phyloP scores from a whole-genome alignment of 2,113 vertebrate genomes.

The Scalopus aquaticus region DNA sequence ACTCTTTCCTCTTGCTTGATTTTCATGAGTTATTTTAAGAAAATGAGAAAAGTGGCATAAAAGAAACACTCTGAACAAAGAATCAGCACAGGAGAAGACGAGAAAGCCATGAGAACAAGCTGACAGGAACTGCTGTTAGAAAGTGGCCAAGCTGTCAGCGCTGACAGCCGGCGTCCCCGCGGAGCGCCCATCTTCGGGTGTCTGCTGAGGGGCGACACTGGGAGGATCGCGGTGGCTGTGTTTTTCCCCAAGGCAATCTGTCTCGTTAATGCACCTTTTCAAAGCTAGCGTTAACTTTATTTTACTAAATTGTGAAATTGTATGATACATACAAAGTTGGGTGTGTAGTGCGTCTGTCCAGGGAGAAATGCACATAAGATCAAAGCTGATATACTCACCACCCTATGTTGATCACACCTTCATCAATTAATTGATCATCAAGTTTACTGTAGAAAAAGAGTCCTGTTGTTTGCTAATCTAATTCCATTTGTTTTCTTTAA shows the following conservation, averaged over 20 bases:
- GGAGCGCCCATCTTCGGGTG: background rate
- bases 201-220: background rate
- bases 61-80: slow-evolving; percentile 52
- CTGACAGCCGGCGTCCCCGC: slow-evolving; percentile 32
- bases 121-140: slow-evolving; percentile 64
- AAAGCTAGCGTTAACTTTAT: background rate
- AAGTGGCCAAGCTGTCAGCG: slow-evolving; percentile 55
- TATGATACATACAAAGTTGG: background rate
- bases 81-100: slow-evolving; percentile 44
- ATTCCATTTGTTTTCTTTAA: background rate
- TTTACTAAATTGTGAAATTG: background rate
- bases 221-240: background rate
- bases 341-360: background rate
- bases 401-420: rapidly evolving
- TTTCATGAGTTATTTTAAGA: background rate
- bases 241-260: background rate
- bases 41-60: background rate
- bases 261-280: background rate
- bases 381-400: background rate
- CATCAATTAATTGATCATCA: background rate
- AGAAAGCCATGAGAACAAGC: slow-evolving; percentile 42
- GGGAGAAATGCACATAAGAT: background rate
- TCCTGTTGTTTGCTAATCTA: rapidly evolving
- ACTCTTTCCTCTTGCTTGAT: background rate
- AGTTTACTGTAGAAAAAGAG: background rate